Base-by-base conservation (phyloP, 2,888 invertebrate species). In the Miltochrista miniata region DNA sequence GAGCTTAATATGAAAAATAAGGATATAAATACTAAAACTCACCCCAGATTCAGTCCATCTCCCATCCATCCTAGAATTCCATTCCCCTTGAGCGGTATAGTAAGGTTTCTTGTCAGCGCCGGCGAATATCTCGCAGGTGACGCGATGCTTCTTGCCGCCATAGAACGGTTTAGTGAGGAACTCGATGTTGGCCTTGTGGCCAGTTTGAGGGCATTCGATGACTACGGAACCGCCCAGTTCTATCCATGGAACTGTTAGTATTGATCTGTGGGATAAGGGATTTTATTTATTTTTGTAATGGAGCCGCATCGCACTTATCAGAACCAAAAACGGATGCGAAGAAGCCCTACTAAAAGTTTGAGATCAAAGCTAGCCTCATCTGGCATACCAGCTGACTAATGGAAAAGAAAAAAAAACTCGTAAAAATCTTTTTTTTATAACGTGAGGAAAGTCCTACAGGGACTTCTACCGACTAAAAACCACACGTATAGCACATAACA, bases 131-230 rank as follows among this genome's bases (percentile, higher is more conserved):
- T 98, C 97, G 45, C 97, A 97, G 0, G 94, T 94, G 47, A 99
- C 94, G 59, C 95, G 94, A 81, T 99, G 96, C 71, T 97, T 97
- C 90, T 98, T 98, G 54, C 98, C 98, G 13, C 98, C 98, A 84
- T 99, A 99, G 87, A 99, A 99, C 0, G 99, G 99, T 90, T 99
- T 99, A 2, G 99, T 99, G 51, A 98, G 92, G 89, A 99, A 99
- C 84, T 99, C 99, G 10, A 99, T 93, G 75, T 95, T 96, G 12
- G 98, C 98, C 76, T 94, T 94, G 81, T 97, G 99, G 7, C 98
- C 99, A 0, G 98, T 98, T 86, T 99, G 97, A 8, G 95, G 95
- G 85, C 99, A 99, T 48, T 94, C 95, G 58, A 99, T 97, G 48
- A 94, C 94, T 1, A 98, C 96, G 1, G 96, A 95, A 11, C 99